These are phyloP conservation scores for Setipinna tenuifilis DNA, from an alignment of 2,797 vertebrate species.

Conservation along the genomic window DNA sequence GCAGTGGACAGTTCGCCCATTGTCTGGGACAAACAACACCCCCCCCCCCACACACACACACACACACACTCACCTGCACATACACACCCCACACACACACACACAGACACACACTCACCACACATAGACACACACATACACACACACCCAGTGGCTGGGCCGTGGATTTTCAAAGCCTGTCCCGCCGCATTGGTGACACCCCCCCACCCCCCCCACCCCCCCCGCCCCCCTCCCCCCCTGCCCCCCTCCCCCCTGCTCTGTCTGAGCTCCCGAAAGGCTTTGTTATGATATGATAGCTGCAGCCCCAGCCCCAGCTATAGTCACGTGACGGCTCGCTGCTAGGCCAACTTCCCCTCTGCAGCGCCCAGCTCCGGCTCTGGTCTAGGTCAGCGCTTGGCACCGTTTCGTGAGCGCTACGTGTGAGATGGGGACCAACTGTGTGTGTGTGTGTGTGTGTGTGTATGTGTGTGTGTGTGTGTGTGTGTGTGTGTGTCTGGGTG, in stretches of 20 bases:
- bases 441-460: no score
- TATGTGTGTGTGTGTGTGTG: no score
- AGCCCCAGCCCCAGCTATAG: background rate
- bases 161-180: constrained; percentile 12
- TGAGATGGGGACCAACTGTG: background rate
- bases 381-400: background rate
- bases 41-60: no score
- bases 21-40: background rate
- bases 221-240: no score
- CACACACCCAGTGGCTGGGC: background rate
- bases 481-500: no score
- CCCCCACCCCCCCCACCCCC: background rate
- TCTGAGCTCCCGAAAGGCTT: background rate
- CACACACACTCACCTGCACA: no score
- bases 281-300: constrained; percentile 24
- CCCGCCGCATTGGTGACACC: background rate
- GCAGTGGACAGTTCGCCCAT: background rate
- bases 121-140: no score
- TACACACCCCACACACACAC: no score
- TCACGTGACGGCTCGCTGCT: background rate
- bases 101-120: no score
- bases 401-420: background rate
- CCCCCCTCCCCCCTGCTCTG: no score
- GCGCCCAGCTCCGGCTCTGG: background rate
- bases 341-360: background rate